phyloP scores from a whole-genome alignment of 2,888 invertebrate species.

The Acanthoscelides obtectus region DNA sequence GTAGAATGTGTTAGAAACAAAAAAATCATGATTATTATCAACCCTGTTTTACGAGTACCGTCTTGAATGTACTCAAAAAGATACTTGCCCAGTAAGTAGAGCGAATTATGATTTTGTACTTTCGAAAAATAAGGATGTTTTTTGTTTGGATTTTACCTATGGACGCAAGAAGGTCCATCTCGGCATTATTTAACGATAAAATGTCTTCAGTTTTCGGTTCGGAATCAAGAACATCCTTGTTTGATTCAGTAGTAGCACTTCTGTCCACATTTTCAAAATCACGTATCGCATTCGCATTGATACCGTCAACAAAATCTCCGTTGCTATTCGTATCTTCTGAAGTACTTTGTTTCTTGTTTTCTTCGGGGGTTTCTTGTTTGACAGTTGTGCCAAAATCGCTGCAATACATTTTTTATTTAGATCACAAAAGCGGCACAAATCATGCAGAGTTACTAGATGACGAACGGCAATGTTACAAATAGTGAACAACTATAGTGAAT shows the following conservation, averaged over 20 bases:
- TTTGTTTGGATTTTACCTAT: not conserved
- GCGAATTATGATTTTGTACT: no score
- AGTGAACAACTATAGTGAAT: no score
- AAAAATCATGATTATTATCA: no score
- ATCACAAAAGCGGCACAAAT: no score
- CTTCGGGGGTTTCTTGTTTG: not conserved
- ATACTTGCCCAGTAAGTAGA: no score
- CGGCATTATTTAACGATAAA: not conserved
- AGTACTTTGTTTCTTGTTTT: not conserved
- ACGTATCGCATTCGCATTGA: not conserved
- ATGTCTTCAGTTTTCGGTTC: not conserved
- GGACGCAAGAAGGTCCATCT: not conserved
- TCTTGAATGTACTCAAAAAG: no score
- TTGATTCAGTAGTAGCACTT: not conserved
- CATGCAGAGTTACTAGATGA: no score
- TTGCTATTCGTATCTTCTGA: not conserved
- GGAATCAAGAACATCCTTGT: not conserved
- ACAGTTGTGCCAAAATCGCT: not conserved
- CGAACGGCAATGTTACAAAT: no score
- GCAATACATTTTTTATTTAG: no score
- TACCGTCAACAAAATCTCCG: not conserved
- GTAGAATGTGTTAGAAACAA: no score
- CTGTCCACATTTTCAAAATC: not conserved
- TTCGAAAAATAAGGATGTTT: no score
- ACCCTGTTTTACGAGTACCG: no score